Base-by-base conservation (phyloP, 2,888 invertebrate genomes). In the Macaria liturata region DNA sequence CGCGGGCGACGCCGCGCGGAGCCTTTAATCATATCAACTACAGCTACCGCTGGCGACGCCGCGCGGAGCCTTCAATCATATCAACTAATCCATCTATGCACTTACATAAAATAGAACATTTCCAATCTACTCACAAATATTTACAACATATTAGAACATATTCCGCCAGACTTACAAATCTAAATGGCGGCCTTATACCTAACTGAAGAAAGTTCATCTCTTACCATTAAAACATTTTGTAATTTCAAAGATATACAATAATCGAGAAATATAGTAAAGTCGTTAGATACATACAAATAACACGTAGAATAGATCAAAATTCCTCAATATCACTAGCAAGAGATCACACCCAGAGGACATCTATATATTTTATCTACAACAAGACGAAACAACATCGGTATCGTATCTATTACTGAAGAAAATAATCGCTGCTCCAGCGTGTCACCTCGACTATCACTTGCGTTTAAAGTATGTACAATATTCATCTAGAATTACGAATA, bases 21-120 rank as follows among this genome's bases (percentile, higher is more conserved):
- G 50, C 47, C 44, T 49, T 32, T 31, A 46, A 31, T 49, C 54
- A 39, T 52, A 46, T 53, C 56, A 54, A 20, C 48, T 52, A 54
- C 91, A 80, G 73, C 80, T 74, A 73, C 76, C 73, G 65, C 71
- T 68, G 67, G 68, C 65, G 53, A 31, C 43, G 49, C 58, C 56
- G 37, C 49, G 54, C 56, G 50, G 59, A 56, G 50, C 47, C 44
- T 49, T 32, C 34, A 46, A 31, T 49, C 54, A 39, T 52, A 46
- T 53, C 56, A 54, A 20, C 48, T 52, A 54, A 45, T 49, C 50
- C 46, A 56, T 66, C 53, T 42, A 42, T 9, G n/a, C 9, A 42
- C 59, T 66, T 61, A 57, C 49, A 54, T 54, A 59, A 58, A 61
- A 61, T 59, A 57, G 9, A 61, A 47, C 49, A 46, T 57, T 49